Conservation (phyloP, 2,888 invertebrate species). For the Caenorhabditis sp. region DNA sequence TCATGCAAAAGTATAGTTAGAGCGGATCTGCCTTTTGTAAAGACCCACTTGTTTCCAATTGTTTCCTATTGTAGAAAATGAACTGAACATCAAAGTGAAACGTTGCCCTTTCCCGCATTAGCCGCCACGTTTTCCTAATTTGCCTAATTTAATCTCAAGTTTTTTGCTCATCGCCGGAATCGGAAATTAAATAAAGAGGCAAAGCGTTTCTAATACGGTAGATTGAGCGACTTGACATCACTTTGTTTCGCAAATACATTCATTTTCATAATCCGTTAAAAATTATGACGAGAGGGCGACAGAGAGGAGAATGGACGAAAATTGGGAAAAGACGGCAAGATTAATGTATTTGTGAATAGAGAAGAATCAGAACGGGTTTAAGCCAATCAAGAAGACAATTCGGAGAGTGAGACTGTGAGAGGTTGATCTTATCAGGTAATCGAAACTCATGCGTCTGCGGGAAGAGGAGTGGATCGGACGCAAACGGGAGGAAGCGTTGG, state of each 20-base stretch:
- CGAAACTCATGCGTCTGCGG: too few species aligned
- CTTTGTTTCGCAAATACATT: conserved; percentile 10
- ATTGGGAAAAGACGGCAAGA: conserved; percentile 4
- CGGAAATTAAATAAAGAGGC: conserved; percentile 38
- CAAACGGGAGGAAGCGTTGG: neutral
- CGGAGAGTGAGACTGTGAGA: conserved; percentile 13
- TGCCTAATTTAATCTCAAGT: neutral
- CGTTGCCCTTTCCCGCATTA: too few species aligned
- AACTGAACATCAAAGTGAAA: too few species aligned
- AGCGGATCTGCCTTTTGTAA: too few species aligned
- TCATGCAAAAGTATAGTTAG: too few species aligned
- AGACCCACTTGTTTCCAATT: too few species aligned
- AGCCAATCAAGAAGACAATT: conserved; percentile 4
- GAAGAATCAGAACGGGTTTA: conserved; percentile 25
- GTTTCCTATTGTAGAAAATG: too few species aligned
- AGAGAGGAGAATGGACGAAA: neutral
- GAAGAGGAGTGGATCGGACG: neutral
- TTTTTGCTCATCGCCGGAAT: conserved; percentile 3
- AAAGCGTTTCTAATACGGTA: conserved; percentile 25
- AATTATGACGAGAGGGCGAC: conserved; percentile 16
- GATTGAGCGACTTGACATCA: conserved; percentile 33
- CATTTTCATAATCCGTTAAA: conserved; percentile 31
- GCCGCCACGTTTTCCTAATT: too few species aligned
- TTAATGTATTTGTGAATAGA: conserved; percentile 21
- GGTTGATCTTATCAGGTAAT: conserved; percentile 23